Evolutionary conservation across 1,140 invertebrate species (phyloP).

Genomic region (Sminthurinus signatus): DNA sequence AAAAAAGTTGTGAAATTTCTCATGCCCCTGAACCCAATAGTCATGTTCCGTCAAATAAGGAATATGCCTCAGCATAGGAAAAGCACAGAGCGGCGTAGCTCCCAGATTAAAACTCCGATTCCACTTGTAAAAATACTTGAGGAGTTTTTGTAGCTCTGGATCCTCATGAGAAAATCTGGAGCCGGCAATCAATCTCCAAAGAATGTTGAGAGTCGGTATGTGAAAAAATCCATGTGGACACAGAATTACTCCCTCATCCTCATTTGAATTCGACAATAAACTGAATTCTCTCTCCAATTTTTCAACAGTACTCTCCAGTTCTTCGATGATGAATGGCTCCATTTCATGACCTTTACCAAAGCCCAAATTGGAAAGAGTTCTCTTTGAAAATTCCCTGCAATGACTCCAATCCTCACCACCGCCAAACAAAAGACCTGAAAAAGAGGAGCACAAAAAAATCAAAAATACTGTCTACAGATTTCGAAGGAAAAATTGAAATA

Average conservation of each 20-base stretch:
- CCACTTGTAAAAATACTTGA: slow-evolving; percentile 18
- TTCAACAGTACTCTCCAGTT: slow-evolving; percentile 6
- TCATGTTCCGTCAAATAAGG: background rate
- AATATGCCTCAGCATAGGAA: slow-evolving; percentile 13
- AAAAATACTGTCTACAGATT: background rate
- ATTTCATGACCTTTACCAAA: slow-evolving; percentile 27
- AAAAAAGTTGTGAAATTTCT: slow-evolving; percentile 14
- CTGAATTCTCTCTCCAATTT: background rate
- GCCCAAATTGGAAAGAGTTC: slow-evolving; percentile 20
- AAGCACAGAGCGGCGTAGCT: slow-evolving; percentile 8
- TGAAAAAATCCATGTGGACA: slow-evolving; percentile 39
- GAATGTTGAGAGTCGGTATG: slow-evolving; percentile 47
- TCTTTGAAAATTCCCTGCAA: slow-evolving; percentile 16
- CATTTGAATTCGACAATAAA: too few relatives aligned
- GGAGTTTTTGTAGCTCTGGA: slow-evolving; percentile 17
- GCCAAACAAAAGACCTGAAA: slow-evolving; percentile 19
- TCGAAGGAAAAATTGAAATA: background rate
- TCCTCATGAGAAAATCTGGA: slow-evolving; percentile 50
- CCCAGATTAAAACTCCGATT: slow-evolving; percentile 6
- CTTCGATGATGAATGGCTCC: slow-evolving; percentile 14
- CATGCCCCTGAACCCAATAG: background rate
- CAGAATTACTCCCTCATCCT: slow-evolving; percentile 7
- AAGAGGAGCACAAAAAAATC: background rate
- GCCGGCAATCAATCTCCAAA: slow-evolving; percentile 49
- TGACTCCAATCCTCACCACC: slow-evolving; percentile 12